Conservation (phyloP, 23 tunicate genomes). For the Diplosoma virens region DNA sequence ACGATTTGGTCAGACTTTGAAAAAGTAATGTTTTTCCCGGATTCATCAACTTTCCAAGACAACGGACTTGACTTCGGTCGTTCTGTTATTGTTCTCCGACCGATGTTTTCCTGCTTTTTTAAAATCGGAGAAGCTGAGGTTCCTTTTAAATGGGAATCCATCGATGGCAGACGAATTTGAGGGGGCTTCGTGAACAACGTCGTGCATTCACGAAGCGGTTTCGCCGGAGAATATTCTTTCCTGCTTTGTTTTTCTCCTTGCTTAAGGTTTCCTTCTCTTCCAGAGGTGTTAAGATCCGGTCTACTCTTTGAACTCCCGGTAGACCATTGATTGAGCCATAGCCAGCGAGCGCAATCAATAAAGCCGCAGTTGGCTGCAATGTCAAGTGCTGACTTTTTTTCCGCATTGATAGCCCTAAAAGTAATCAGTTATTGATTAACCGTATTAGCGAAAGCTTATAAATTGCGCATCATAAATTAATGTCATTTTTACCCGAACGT, state of each 20-base stretch:
- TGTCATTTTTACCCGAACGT: no score
- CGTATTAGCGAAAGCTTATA: no score
- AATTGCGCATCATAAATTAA: no score
- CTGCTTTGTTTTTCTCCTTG: neutral
- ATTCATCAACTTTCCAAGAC: neutral
- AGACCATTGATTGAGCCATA: slow-evolving; percentile 92
- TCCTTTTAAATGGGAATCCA: no score
- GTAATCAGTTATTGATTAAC: no score
- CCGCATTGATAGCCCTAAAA: slow-evolving; percentile 53
- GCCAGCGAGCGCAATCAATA: slow-evolving; percentile 84
- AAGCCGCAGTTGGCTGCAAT: slow-evolving; percentile 44
- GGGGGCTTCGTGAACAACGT: slow-evolving; percentile 22
- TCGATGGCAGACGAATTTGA: no score
- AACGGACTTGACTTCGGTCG: slow-evolving; percentile 5
- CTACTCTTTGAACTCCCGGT: no score
- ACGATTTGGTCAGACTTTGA: neutral
- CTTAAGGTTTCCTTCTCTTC: no score
- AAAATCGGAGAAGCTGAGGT: no score
- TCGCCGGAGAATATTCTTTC: neutral
- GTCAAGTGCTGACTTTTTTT: slow-evolving; percentile 48
- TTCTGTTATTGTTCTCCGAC: no score
- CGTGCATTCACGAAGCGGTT: slow-evolving; percentile 3
- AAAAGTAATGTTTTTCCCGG: neutral
- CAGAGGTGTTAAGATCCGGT: neutral
- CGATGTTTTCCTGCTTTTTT: no score